Percentiles rank a stretch among this genome's conserved stretches.
Conservation (phyloP, 2,888 invertebrate species). For the Stegana nigrithorax region DNA sequence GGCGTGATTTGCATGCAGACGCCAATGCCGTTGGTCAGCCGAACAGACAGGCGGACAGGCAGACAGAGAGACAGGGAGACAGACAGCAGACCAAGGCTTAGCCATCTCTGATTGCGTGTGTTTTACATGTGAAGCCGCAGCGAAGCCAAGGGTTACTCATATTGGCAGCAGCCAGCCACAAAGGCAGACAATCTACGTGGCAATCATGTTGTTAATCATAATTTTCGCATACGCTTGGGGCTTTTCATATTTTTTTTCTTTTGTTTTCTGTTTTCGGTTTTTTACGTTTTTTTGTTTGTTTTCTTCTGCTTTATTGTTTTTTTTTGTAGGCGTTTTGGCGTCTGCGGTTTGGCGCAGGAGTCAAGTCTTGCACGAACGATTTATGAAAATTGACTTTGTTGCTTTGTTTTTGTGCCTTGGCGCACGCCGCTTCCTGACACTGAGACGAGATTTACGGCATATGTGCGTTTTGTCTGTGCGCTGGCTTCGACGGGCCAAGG, state of each 20-base stretch:
- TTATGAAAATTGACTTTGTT: conserved; percentile 62
- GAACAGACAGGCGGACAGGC: conserved; percentile 17
- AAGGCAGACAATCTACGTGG: background rate
- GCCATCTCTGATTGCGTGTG: no score
- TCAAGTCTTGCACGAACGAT: conserved; percentile 45
- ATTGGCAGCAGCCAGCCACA: no score
- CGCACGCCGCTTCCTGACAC: background rate
- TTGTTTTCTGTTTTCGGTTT: background rate
- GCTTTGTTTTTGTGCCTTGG: conserved; percentile 38
- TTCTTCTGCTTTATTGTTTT: conserved; percentile 44
- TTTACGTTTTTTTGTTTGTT: no score
- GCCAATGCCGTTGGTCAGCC: no score
- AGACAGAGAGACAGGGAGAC: no score
- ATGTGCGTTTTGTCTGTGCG: background rate
- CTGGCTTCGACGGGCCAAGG: no score
- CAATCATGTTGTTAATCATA: conserved; percentile 15
- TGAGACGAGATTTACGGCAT: background rate
- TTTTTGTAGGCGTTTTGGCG: background rate
- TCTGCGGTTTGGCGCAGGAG: conserved; percentile 1
- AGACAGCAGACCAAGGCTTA: no score
- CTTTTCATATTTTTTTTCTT: conserved; percentile 33
- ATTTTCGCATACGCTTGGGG: conserved; percentile 30
- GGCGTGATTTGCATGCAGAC: no score
- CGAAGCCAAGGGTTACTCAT: no score
- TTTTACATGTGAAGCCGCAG: no score